phyloP scores from a whole-genome alignment of 2,888 invertebrate genomes.

The Nephrotoma appendiculata region DNA sequence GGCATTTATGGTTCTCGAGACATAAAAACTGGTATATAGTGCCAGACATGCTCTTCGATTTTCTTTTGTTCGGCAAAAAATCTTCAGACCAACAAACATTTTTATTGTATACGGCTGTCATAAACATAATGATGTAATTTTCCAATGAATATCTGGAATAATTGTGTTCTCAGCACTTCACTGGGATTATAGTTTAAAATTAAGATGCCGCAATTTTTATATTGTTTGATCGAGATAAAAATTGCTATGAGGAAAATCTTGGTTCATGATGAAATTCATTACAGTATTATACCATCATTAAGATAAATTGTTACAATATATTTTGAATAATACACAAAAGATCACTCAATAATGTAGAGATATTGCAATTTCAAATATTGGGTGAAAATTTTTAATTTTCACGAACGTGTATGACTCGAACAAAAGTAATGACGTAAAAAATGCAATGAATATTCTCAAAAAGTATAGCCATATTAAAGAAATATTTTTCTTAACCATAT shows the following conservation, averaged over 20 bases:
- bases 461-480: background rate
- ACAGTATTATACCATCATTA: no score
- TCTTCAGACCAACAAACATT: background rate
- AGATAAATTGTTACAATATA: background rate
- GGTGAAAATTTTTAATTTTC: background rate
- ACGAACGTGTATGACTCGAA: background rate
- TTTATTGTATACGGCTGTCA: background rate
- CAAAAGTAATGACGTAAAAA: background rate
- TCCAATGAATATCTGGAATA: background rate
- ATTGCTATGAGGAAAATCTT: no score
- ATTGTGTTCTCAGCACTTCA: background rate
- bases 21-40: background rate
- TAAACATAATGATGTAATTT: background rate
- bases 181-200: no score
- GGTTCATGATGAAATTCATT: background rate
- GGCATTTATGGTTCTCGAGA: background rate
- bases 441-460: background rate
- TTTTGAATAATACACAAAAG: background rate
- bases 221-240: no score
- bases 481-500: background rate
- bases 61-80: background rate
- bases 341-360: background rate
- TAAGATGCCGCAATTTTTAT: no score
- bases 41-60: background rate
- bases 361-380: background rate